Evolutionary conservation across 2,113 vertebrate species (phyloP), one percentile per base, ranked within the genome.

Genomic region (Otocyon megalotis): DNA sequence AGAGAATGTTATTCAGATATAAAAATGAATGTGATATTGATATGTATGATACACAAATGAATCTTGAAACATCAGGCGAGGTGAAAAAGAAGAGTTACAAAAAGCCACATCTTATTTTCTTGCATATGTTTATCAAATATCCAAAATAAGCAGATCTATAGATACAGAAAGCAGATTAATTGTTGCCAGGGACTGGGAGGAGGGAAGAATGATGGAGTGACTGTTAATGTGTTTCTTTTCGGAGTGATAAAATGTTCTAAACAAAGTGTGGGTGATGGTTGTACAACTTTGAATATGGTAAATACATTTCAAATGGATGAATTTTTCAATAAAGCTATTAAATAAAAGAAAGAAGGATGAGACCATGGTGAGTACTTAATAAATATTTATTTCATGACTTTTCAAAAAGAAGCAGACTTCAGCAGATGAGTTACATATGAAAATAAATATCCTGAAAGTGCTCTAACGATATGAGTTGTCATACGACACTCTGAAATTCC

Each of bases 391-490:
- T 60, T 58, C 72, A 8, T 82, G 67, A 84, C 48, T 93, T 93
- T 94, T 90, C 9, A 63, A 56, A 50, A 71, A 85, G 62, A 48
- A 72, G 26, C 80, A 83, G 35, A 87, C 79, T 92, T 50, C 26
- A 79, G 67, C 0, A 93, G 74, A 62, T 71, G 50, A 93, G 26
- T n/a, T 67, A 35, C 28, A 30, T 74, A 30, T 60, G 69, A 67
- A 92, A 93, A 81, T 65, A 84, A 90, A 69, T 69, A 83, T 62
- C 93, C n/a, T 76, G 22, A 50, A 94, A 53, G 62, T 77, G 9
- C 20, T 48, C 0, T 67, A 13, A 62, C 79, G 37, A 4, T 56
- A 5, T 62, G n/a, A 24, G 10, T 72, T 92, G 53, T 17, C 32
- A 17, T 5, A 77, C 30, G 35, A 87, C 3, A 5, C 14, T 56